A percentile compares a stretch with the other conserved stretches of the same genome.
These are phyloP conservation scores for Neodiprion pinetum DNA, from an alignment of 1,140 invertebrate genomes.

Conservation along the genomic window DNA sequence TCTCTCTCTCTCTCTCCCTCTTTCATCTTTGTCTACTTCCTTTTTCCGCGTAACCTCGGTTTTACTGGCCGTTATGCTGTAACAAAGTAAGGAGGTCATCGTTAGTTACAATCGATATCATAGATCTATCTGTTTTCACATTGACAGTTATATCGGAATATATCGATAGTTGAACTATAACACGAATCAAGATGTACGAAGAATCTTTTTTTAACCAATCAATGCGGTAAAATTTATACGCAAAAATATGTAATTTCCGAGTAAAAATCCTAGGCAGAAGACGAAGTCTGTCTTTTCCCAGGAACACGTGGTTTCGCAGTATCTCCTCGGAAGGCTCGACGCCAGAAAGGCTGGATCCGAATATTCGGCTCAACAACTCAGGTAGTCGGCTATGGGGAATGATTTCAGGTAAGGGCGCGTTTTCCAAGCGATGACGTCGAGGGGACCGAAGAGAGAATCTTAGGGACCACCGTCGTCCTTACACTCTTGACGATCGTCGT, in stretches of 20 bases:
- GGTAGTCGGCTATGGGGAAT: slow-evolving; percentile 35
- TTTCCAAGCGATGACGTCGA: slow-evolving; percentile 26
- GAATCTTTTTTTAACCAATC: too few relatives aligned
- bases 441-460: not conserved
- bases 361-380: slow-evolving; percentile 25
- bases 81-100: not conserved
- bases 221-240: too few relatives aligned
- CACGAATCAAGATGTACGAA: too few relatives aligned
- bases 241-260: too few relatives aligned
- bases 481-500: not conserved
- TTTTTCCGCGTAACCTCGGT: not conserved
- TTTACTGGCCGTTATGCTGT: slow-evolving; percentile 54
- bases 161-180: too few relatives aligned
- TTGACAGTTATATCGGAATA: too few relatives aligned
- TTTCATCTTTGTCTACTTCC: not conserved
- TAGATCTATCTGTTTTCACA: too few relatives aligned
- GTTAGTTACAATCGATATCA: not conserved
- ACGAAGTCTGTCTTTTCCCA: too few relatives aligned
- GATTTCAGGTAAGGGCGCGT: slow-evolving; percentile 49
- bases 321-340: too few relatives aligned
- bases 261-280: too few relatives aligned
- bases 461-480: not conserved
- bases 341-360: too few relatives aligned
- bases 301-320: too few relatives aligned
- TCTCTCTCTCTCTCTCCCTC: slow-evolving; percentile 10